Evolutionary conservation across 53 echinoderm and acorn worm species (phyloP).

Genomic region (Luidia sarsii): DNA sequence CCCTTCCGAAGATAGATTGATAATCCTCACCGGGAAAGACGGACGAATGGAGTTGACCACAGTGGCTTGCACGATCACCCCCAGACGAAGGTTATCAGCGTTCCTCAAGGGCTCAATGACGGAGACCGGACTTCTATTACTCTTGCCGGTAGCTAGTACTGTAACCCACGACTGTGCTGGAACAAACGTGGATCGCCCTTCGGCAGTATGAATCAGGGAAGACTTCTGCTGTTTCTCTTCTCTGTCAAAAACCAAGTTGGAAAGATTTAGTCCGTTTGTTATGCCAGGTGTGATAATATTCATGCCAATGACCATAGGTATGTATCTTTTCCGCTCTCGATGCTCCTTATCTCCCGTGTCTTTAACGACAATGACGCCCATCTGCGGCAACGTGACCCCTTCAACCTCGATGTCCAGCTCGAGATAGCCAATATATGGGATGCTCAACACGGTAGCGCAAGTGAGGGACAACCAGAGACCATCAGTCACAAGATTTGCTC

Average conservation of each 20-base stretch:
- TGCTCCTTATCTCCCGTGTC: background rate
- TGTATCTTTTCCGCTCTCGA: conserved; percentile 7
- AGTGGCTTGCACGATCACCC: background rate
- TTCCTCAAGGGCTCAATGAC: background rate
- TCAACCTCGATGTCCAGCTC: conserved; percentile 16
- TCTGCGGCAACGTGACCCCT: background rate
- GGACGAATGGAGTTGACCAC: background rate
- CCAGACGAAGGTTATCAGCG: background rate
- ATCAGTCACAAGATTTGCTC: conserved; percentile 4
- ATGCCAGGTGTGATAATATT: no score
- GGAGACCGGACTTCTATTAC: background rate
- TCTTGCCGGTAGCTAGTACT: background rate
- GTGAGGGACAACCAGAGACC: conserved; percentile 33
- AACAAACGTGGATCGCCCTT: background rate
- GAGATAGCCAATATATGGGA: conserved; percentile 28
- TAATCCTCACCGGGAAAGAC: background rate
- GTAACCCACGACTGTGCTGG: background rate
- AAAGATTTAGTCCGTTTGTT: no score
- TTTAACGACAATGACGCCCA: conserved; percentile 8
- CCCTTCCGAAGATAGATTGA: background rate
- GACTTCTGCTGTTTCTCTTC: background rate
- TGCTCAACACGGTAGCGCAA: conserved; percentile 14
- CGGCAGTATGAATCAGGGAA: background rate
- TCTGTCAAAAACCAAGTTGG: no score
- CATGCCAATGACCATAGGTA: conserved; percentile 27